These are phyloP conservation scores for Drosophila tristis DNA, from an alignment of 1,140 invertebrate genomes.

Conservation along the genomic window DNA sequence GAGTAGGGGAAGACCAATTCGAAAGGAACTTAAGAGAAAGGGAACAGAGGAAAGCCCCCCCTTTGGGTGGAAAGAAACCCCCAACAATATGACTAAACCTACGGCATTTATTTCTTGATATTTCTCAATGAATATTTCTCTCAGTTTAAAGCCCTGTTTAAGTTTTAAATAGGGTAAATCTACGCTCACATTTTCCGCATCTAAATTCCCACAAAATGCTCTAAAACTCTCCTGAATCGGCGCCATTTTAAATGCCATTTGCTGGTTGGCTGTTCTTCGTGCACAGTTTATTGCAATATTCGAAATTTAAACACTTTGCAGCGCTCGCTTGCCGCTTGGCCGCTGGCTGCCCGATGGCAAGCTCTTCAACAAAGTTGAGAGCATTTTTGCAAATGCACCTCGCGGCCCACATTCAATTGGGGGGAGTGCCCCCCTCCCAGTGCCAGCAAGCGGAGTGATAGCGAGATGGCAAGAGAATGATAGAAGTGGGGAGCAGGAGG, in stretches of 20 bases:
- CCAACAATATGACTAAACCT: no score
- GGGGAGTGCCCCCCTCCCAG: background rate
- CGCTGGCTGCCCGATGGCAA: no score
- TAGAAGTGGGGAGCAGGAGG: background rate
- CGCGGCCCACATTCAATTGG: slow-evolving; percentile 47
- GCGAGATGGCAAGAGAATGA: background rate
- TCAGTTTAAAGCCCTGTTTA: no score
- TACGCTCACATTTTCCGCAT: no score
- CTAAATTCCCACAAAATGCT: no score
- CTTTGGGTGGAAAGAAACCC: no score
- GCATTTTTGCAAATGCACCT: slow-evolving; percentile 40
- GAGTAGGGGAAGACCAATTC: no score
- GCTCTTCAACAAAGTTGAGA: slow-evolving; percentile 41
- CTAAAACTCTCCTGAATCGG: slow-evolving; percentile 6
- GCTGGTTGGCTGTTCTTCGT: background rate
- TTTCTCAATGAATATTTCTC: no score
- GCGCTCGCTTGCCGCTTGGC: slow-evolving; percentile 9
- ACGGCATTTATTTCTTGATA: no score
- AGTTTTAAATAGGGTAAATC: no score
- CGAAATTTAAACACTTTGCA: slow-evolving; percentile 35
- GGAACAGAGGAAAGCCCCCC: no score
- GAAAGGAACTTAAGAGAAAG: no score
- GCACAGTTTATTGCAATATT: slow-evolving; percentile 26
- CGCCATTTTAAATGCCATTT: background rate
- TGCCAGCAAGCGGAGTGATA: background rate